Base-by-base conservation (phyloP, 2,113 vertebrate species). In the Laterallus jamaicensis region DNA sequence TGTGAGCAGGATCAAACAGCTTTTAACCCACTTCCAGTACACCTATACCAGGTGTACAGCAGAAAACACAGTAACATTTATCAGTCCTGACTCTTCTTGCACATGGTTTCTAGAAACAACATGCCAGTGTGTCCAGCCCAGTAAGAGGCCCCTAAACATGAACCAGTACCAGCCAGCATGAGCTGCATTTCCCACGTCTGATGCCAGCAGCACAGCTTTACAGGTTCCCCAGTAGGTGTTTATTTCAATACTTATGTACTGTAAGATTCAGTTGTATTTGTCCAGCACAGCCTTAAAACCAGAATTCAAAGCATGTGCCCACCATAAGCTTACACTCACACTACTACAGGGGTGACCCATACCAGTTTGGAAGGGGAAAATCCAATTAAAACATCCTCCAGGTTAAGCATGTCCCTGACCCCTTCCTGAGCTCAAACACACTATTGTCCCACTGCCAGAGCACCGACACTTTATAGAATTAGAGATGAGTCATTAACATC, bases 81-180 rank as follows among this genome's bases (percentile, higher is more conserved):
- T 44, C 62, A 85, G 4, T 24, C 9, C 58, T 20, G 15, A 12
- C 24, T 47, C 44, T 10, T 15, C 3, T 10, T 1, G 39, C 28
- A 66, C 31, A 37, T 13, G 4, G 19, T 35, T 12, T 18, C 78
- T 56, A 64, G 19, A 37, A 5, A 42, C 19, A 76, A 28, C 20
- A 6, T 3, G 15, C 42, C 60, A 15, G 5, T 58, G 31, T 37
- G 66, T 10, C 37, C 42, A 64, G 18, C 28, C 0, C 29, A n/a
- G 16, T 18, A 26, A 26, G 64, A 7, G 35, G 67, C 74, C 16
- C 42, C 31, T 11, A 50, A 83, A 14, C 1, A 28, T 1, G 2
- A 82, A 18, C 1, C 21, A 54, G 0, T 2, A 9, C 0, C 3
- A 50, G n/a, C 17, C 0, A 32, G 39, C 9, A 26, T 0, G 12